Evolutionary conservation across 2,888 invertebrate species (phyloP).

Genomic region (Anoncus sp.): DNA sequence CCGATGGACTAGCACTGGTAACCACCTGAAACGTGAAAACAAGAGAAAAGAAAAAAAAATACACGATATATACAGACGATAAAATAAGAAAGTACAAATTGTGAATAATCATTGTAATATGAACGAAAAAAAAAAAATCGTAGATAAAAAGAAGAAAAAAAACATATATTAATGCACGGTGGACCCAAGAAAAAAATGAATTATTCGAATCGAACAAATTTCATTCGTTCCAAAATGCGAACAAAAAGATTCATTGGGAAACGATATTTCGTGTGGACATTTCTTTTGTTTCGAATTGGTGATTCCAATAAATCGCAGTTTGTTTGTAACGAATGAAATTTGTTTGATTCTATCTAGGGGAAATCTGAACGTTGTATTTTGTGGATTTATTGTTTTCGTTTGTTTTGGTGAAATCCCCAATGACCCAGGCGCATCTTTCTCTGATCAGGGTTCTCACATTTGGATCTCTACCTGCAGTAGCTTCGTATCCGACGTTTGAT

Average conservation of each 20-base stretch:
- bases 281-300: too few relatives aligned
- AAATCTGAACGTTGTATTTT: neutral
- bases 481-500: slow-evolving; percentile 75
- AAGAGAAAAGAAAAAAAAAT: neutral
- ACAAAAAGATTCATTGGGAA: too few relatives aligned
- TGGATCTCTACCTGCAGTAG: slow-evolving; percentile 83
- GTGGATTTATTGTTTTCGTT: neutral
- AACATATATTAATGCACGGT: slow-evolving; percentile 5
- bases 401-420: neutral
- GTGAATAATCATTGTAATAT: neutral
- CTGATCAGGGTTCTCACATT: slow-evolving; percentile 48
- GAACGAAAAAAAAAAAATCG: neutral
- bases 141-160: neutral
- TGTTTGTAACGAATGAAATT: neutral
- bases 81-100: neutral
- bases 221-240: neutral
- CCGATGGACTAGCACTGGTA: slow-evolving; percentile 93
- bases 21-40: slow-evolving; percentile 84
- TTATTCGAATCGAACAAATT: neutral
- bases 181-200: neutral
- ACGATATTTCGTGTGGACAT: too few relatives aligned
- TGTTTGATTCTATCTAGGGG: neutral
- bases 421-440: slow-evolving; percentile 20
- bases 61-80: neutral
- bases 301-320: too few relatives aligned